These are phyloP conservation scores for Butastur rufipennis DNA, from an alignment of 2,113 vertebrate genomes.

Conservation along the genomic window DNA sequence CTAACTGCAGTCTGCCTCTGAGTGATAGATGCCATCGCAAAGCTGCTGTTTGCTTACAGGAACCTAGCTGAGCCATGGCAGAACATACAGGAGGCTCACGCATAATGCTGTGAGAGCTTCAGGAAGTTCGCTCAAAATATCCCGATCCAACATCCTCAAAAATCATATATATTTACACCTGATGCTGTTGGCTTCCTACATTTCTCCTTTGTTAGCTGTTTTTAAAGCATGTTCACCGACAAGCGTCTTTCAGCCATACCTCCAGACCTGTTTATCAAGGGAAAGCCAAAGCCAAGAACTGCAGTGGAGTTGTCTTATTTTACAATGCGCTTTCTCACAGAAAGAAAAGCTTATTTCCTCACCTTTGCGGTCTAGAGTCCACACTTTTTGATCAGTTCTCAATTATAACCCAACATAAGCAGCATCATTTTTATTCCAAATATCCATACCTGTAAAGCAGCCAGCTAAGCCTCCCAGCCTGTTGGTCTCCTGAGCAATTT, in stretches of 20 bases:
- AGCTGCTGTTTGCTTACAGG: neutral
- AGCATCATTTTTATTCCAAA: neutral
- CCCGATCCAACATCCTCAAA: neutral
- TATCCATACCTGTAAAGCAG: neutral
- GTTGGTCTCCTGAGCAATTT: conserved; percentile 26
- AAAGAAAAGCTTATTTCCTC: neutral
- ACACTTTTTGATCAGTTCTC: neutral
- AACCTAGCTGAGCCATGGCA: neutral
- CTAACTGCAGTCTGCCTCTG: neutral
- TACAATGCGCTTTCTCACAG: neutral
- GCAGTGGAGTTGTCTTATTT: neutral
- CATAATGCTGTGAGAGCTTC: neutral
- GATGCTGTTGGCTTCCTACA: neutral
- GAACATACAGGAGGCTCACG: neutral
- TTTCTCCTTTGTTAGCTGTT: neutral
- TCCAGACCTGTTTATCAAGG: neutral
- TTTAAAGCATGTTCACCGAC: neutral
- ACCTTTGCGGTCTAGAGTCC: neutral
- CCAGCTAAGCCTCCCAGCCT: conserved; percentile 4
- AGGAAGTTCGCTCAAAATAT: neutral
- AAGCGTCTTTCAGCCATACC: neutral
- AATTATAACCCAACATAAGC: neutral
- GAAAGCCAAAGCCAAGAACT: neutral
- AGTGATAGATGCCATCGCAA: neutral
- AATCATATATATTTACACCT: neutral